Conservation (phyloP, 1,140 invertebrate species). For the Drosophila truncata region DNA sequence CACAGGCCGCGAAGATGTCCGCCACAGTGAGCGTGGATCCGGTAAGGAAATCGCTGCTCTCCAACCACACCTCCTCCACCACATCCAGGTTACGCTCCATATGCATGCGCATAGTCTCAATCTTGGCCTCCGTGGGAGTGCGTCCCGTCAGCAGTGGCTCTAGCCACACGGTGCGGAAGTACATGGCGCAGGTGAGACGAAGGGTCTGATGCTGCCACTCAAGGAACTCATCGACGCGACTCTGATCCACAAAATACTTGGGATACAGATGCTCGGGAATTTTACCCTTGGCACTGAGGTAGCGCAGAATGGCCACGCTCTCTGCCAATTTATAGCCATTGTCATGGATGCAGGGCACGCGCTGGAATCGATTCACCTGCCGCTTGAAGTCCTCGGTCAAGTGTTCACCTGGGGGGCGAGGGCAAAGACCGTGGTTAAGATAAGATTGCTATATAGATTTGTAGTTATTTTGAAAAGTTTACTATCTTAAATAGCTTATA, state of each 20-base stretch:
- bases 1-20: conserved; percentile 93
- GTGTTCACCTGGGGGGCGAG: conserved; percentile 89
- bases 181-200: conserved; percentile 89
- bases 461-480: background rate
- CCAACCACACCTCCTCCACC: conserved; percentile 89
- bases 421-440: conserved; percentile 45
- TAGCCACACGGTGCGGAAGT: conserved; percentile 88
- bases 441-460: conserved; percentile 38
- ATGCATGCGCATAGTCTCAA: conserved; percentile 85
- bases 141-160: conserved; percentile 86
- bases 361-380: conserved; percentile 91
- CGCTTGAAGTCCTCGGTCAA: conserved; percentile 89
- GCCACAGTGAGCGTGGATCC: conserved; percentile 90
- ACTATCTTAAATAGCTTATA: background rate
- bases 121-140: conserved; percentile 84
- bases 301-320: conserved; percentile 88
- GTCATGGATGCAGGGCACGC: conserved; percentile 91
- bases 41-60: conserved; percentile 88
- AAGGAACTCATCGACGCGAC: conserved; percentile 93
- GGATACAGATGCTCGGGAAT: conserved; percentile 91
- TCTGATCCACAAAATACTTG: conserved; percentile 88
- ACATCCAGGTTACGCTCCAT: conserved; percentile 87
- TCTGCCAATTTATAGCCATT: conserved; percentile 92
- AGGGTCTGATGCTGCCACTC: conserved; percentile 95
- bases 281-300: conserved; percentile 77